Conservation (phyloP, 2,797 vertebrate genomes). For the Syndactyla subalaris region DNA sequence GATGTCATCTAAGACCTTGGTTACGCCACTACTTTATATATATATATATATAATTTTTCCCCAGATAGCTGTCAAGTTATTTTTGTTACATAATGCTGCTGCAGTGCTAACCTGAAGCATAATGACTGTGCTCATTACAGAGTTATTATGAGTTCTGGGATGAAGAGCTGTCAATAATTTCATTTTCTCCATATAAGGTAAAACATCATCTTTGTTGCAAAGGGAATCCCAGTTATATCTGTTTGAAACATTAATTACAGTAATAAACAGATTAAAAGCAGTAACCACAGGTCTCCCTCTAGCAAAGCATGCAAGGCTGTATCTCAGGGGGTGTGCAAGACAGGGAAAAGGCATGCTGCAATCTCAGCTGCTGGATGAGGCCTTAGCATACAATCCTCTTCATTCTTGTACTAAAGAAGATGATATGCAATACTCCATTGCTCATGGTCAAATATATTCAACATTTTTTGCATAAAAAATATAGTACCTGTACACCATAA, state of each 20-base stretch:
- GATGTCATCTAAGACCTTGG: conserved; percentile 9
- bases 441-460: background rate
- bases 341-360: background rate
- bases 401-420: background rate
- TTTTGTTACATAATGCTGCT: conserved; percentile 5
- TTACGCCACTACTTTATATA: background rate
- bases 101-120: background rate
- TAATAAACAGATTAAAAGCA: background rate
- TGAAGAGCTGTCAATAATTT: conserved; percentile 26
- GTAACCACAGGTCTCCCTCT: background rate
- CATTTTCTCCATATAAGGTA: background rate
- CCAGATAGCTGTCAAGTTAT: background rate
- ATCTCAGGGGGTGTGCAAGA: rapidly evolving
- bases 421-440: background rate
- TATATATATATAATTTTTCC: background rate
- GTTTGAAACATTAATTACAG: background rate
- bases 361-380: background rate
- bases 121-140: background rate
- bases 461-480: background rate
- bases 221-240: background rate
- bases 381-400: background rate
- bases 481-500: background rate
- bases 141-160: conserved; percentile 20
- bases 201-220: background rate
- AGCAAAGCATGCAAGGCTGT: background rate